These are phyloP conservation scores for Brachypodius melanocephalos DNA, from an alignment of 2,113 vertebrate genomes.

Conservation along the genomic window DNA sequence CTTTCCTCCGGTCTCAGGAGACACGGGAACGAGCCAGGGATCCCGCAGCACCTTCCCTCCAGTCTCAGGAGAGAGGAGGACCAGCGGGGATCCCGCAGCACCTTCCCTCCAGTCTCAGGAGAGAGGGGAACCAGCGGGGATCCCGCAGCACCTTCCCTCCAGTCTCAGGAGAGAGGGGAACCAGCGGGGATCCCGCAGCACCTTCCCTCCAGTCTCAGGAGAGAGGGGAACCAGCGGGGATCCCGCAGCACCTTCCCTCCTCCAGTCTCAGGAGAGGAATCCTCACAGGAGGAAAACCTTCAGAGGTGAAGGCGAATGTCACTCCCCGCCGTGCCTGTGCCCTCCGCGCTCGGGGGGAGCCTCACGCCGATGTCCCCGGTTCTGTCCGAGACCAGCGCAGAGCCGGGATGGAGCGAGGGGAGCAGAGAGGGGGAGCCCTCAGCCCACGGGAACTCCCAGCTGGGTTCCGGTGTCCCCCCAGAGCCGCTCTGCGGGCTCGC, in stretches of 20 bases:
- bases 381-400: background rate
- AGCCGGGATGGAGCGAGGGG: background rate
- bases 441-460: background rate
- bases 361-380: background rate
- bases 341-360: background rate
- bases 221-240: background rate
- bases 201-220: too few species aligned
- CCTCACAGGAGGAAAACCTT: background rate
- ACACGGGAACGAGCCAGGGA: too few species aligned
- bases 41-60: too few species aligned
- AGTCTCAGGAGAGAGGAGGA: too few species aligned
- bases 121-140: too few species aligned
- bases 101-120: too few species aligned
- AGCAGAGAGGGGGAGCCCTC: constrained; percentile 60
- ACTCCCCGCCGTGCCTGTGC: background rate
- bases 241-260: background rate
- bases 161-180: too few species aligned
- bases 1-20: too few species aligned
- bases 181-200: too few species aligned
- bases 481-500: background rate
- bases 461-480: background rate
- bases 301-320: background rate
- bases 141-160: too few species aligned
- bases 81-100: too few species aligned
- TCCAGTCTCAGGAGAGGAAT: background rate